Evolutionary conservation across 2,888 invertebrate genomes (phyloP), one percentile per base, ranked within the genome.

Genomic region (Chromoteleia sp.): DNA sequence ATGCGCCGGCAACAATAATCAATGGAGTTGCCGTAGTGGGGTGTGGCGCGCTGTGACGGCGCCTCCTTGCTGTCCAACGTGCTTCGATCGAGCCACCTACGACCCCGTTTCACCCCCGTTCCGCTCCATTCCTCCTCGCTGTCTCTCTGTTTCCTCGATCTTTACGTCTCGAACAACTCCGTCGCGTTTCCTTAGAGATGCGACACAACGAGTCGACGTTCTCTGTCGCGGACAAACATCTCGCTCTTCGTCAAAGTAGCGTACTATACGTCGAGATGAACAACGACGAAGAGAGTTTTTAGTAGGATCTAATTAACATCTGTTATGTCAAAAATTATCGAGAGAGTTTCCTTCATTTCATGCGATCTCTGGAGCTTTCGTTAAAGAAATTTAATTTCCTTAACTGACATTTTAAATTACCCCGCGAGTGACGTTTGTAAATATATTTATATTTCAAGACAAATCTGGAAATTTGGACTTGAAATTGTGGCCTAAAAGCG

Each of bases 1-100:
- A 85, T 87, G 86, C 87, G 87, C 85, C 84, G 83, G 88, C 89
- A 89, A 91, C 90, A 91, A 91, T 90, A 91, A 91, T 90, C 91
- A 90, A 91, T 91, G 91, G 88, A 90, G 90, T 88, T 88, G 88
- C 89, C 89, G 90, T 90, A 90, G 88, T 86, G 88, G 90, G 91
- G 89, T 90, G 91, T 90, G 90, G 90, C 90, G 87, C 89, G 84
- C 88, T 87, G 87, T 88, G 82, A 85, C 87, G 87, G 89, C 88
- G 88, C 86, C 86, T 89, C 87, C 88, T 86, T 86, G 89, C 89
- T 88, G 89, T 89, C 89, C 88, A 87, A 87, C 87, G 86, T 87
- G 84, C 88, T 89, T 87, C 88, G 89, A 90, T 90, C 90, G 88
- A 87, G 83, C 83, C 83, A 84, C 81, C 83, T 84, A 81, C 79